A percentile compares a stretch with the other conserved stretches of the same genome.
Conservation (phyloP, 2,888 invertebrate species). For the Synanthedon tipuliformis region DNA sequence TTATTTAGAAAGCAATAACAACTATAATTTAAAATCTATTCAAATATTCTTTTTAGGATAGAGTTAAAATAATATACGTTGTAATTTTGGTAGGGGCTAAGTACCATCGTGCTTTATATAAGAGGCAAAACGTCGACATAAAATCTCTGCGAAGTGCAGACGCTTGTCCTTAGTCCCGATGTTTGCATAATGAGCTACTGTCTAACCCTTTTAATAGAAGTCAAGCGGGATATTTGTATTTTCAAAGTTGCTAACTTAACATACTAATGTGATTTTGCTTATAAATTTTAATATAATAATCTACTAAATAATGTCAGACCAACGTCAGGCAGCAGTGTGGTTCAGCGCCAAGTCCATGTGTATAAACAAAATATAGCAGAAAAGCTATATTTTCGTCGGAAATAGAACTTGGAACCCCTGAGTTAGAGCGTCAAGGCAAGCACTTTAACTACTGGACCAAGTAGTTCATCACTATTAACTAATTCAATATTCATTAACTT, state of each 20-base stretch:
- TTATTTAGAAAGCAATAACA: too few relatives aligned
- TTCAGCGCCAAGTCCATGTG: too few relatives aligned
- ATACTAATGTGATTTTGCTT: constrained; percentile 1
- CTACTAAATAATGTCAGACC: not conserved
- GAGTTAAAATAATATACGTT: not conserved
- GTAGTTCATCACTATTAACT: too few relatives aligned
- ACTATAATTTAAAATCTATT: too few relatives aligned
- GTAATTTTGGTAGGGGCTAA: not conserved
- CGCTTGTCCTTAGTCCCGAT: constrained; percentile 26
- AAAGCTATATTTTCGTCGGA: too few relatives aligned
- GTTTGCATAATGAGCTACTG: constrained; percentile 47
- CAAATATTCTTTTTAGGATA: too few relatives aligned
- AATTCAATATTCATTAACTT: too few relatives aligned
- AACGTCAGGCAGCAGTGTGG: too few relatives aligned
- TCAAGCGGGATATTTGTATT: constrained; percentile 40
- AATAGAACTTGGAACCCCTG: too few relatives aligned
- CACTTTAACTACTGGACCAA: too few relatives aligned
- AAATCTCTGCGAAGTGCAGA: constrained; percentile 25
- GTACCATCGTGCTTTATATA: constrained; percentile 11
- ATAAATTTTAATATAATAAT: not conserved
- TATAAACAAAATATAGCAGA: too few relatives aligned
- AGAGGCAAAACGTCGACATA: constrained; percentile 32
- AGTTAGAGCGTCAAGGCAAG: too few relatives aligned
- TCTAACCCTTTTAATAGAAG: constrained; percentile 16
- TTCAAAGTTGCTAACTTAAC: constrained; percentile 17